These are phyloP conservation scores for Ctenochaetus hawaiiensis DNA, from an alignment of 2,797 vertebrate species.

Conservation along the genomic window DNA sequence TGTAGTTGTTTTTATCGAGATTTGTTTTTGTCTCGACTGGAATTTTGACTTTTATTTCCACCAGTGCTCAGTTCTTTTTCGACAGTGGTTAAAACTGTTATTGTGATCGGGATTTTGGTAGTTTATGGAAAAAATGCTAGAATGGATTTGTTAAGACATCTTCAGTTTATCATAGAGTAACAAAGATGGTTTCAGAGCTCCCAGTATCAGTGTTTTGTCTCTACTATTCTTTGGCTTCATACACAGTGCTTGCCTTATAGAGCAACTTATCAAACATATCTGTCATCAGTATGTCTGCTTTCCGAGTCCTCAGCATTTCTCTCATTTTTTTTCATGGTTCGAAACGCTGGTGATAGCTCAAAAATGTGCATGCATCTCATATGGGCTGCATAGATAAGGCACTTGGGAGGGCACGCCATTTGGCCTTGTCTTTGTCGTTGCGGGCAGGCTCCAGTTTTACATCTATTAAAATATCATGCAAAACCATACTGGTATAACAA, in stretches of 20 bases:
- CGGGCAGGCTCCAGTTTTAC: not conserved
- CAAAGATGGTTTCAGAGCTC: not conserved
- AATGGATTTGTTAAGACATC: not conserved
- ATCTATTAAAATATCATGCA: not conserved
- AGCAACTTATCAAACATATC: not conserved
- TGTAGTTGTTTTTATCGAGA: not conserved
- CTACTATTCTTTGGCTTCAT: not conserved
- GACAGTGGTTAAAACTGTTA: too few relatives aligned
- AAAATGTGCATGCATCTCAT: not conserved
- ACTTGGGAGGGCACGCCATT: not conserved
- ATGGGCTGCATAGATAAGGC: too few relatives aligned
- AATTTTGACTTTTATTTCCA: not conserved
- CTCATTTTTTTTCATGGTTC: accelerated
- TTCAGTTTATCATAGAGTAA: not conserved
- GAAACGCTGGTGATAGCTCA: too few relatives aligned
- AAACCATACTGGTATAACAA: not conserved
- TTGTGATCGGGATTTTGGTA: not conserved
- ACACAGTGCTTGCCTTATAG: not conserved
- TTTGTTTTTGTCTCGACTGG: not conserved
- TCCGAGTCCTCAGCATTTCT: not conserved
- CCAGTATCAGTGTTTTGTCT: too few relatives aligned
- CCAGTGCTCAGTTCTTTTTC: not conserved
- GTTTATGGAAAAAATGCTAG: not conserved
- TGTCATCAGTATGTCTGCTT: not conserved
- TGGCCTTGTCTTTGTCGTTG: not conserved